A percentile compares a stretch with the other conserved stretches of the same genome.
Evolutionary conservation across 2,113 vertebrate species (phyloP).

Genomic region (Amazona guildingii): DNA sequence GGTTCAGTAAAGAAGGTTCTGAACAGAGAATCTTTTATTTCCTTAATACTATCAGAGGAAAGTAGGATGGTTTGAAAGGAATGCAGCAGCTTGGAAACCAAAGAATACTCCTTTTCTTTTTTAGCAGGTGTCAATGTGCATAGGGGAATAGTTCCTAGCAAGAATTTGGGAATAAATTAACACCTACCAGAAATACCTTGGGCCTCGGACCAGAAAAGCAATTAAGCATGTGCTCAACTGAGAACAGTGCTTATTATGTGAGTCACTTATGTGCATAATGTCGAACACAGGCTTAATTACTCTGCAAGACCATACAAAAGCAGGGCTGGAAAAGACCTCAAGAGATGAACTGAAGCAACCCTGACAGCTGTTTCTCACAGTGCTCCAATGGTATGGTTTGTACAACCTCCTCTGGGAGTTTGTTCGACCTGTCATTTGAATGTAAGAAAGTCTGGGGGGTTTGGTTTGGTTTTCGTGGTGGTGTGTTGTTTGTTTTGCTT

Average conservation of each 20-base stretch:
- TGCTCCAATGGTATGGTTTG: neutral
- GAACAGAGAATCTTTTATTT: slow-evolving; percentile 30
- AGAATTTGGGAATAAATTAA: slow-evolving; percentile 53
- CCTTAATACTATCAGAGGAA: slow-evolving; percentile 39
- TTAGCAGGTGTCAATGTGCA: slow-evolving; percentile 44
- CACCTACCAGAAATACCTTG: slow-evolving; percentile 45
- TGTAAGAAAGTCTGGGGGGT: neutral
- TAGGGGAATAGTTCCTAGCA: slow-evolving; percentile 37
- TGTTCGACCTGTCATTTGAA: neutral
- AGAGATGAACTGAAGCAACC: neutral
- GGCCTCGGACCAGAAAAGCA: slow-evolving; percentile 40
- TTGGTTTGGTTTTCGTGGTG: neutral
- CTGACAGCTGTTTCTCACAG: neutral
- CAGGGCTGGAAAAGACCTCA: slow-evolving; percentile 4
- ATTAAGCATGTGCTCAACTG: slow-evolving; percentile 29
- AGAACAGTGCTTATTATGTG: slow-evolving; percentile 1
- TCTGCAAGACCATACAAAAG: slow-evolving; percentile 10
- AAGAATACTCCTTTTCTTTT: slow-evolving; percentile 44
- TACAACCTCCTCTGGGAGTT: neutral
- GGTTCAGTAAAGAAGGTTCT: neutral
- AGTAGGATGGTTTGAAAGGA: slow-evolving; percentile 26
- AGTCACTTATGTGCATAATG: neutral
- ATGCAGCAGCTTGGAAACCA: slow-evolving; percentile 37
- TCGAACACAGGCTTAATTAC: slow-evolving; percentile 46
- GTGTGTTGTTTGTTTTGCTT: neutral